Evolutionary conservation across 2,888 invertebrate species (phyloP).

Genomic region (Drosophila meridionalis): DNA sequence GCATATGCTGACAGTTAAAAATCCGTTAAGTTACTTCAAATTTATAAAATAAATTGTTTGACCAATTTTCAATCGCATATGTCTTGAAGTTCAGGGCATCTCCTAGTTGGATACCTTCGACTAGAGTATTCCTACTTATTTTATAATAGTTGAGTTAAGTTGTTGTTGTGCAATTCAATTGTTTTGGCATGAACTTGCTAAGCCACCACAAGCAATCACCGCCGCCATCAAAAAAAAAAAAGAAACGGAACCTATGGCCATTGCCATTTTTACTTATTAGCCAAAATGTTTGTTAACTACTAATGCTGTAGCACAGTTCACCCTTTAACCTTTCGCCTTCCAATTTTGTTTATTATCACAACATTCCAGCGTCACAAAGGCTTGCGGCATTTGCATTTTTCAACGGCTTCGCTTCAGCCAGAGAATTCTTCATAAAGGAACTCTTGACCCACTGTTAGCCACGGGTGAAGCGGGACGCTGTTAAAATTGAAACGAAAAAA

Average conservation of each 20-base stretch:
- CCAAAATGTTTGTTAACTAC: conserved; percentile 54
- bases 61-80: too few species aligned
- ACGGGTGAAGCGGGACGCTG: conserved; percentile 9
- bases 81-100: too few species aligned
- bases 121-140: too few species aligned
- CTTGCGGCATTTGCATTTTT: conserved; percentile 38
- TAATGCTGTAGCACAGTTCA: conserved; percentile 17
- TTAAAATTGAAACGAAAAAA: conserved; percentile 24
- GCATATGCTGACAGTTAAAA: too few species aligned
- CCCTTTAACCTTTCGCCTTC: background rate
- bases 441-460: conserved; percentile 51
- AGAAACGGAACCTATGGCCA: conserved; percentile 17
- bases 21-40: too few species aligned
- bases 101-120: too few species aligned
- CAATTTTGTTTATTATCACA: conserved; percentile 50
- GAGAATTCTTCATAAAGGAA: conserved; percentile 22
- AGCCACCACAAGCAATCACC: background rate
- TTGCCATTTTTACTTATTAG: conserved; percentile 27
- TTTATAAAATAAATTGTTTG: too few species aligned
- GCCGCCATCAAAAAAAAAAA: background rate
- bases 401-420: background rate
- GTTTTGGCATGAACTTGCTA: conserved; percentile 64
- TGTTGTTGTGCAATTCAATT: conserved; percentile 13
- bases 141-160: background rate
- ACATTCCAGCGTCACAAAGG: conserved; percentile 50